Evolutionary conservation across 2,888 invertebrate species (phyloP).

Genomic region (Herminia tarsipennalis): DNA sequence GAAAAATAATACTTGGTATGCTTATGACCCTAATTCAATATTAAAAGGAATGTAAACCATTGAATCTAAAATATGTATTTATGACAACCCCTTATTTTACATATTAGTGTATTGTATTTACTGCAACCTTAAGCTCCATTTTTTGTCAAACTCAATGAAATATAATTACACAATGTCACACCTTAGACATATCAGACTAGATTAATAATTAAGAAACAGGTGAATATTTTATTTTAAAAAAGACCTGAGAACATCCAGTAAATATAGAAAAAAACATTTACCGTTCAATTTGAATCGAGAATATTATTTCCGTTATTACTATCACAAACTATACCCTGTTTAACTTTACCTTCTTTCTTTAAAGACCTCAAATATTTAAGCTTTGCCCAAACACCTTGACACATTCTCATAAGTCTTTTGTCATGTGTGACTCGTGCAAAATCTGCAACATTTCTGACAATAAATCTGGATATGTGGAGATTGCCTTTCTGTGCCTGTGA

Average conservation of each 20-base stretch:
- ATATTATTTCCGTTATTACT: constrained; percentile 35
- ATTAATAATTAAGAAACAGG: neutral
- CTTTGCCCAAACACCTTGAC: constrained; percentile 94
- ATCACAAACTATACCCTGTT: constrained; percentile 30
- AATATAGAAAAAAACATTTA: neutral
- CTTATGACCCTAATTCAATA: no score
- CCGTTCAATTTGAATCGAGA: constrained; percentile 5
- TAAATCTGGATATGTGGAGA: constrained; percentile 86
- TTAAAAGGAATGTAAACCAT: no score
- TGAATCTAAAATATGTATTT: no score
- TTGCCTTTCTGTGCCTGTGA: constrained; percentile 94
- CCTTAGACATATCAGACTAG: no score
- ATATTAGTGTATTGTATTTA: no score
- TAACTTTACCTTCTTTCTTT: constrained; percentile 30
- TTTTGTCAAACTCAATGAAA: no score
- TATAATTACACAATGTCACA: no score
- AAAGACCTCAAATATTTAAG: constrained; percentile 85
- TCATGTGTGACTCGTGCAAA: constrained; percentile 83
- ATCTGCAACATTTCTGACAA: constrained; percentile 80
- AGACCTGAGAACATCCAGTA: neutral
- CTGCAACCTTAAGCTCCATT: no score
- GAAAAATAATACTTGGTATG: no score
- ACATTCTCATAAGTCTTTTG: constrained; percentile 90
- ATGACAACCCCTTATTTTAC: no score
- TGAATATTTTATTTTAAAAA: neutral